Evolutionary conservation across 2,888 invertebrate genomes (phyloP), one percentile per base, ranked within the genome.

Genomic region (Arenicola marina): DNA sequence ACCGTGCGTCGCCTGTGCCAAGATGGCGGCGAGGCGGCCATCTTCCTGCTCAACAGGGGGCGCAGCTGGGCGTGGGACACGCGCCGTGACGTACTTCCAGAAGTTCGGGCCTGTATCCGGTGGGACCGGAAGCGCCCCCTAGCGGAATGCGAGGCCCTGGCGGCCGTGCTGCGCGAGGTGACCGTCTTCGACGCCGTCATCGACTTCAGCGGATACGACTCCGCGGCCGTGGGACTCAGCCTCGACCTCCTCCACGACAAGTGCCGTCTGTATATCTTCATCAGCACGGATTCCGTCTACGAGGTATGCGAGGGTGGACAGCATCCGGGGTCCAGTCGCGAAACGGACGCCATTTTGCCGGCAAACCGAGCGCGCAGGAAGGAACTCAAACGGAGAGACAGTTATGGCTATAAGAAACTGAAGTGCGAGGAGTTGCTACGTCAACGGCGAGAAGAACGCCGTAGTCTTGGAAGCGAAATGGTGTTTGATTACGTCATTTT

Each of bases 241-340:
- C 60, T 83, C 29, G 68, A 75, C n/a, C 55, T 79, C 29, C 57
- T 84, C 1, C 62, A 75, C n/a, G 76, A 74, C 3, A 79, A 77
- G 62, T 73, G 76, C 26, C 73, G 75, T 29, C 62, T 80, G 4
- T 85, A 85, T 61, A 74, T 85, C 18, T 84, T 80, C 68, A 84
- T 85, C 48, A 84, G 84, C 63, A 79, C 83, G 0, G 85, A 85
- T 72, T 85, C 84, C 4, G 83, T 85, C 0, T 85, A 85, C 68
- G 85, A 85, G 68, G 85, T 85, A 18, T 80, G 80, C 56, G 64
- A 71, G 15, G 76, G 71, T n/a, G 76, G 70, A 1, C 73, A 75
- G 51, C 62, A 66, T 0, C 64, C 68, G 3, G 55, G 44, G 18
- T 69, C 67, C 1, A 69, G 76, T 1, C 58, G 67, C 32, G 85